Conservation (phyloP, 2,797 vertebrate genomes). For the Oreochromis grahami region DNA sequence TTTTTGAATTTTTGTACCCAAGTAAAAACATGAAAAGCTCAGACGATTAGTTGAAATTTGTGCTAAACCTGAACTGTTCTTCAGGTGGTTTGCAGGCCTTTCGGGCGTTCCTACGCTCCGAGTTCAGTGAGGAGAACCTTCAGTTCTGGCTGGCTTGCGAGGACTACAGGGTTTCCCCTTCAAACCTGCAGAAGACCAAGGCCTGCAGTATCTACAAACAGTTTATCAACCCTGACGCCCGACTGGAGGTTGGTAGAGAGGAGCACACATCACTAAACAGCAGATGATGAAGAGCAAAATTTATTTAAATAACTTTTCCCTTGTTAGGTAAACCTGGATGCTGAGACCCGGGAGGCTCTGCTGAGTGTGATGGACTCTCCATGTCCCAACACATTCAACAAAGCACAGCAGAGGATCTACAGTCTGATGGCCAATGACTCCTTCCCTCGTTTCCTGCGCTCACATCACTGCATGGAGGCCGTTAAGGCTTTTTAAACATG, state of each 20-base stretch:
- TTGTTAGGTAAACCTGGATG: constrained; percentile 80
- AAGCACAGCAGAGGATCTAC: constrained; percentile 79
- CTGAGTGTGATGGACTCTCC: constrained; percentile 59
- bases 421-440: constrained; percentile 82
- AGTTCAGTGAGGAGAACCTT: constrained; percentile 83
- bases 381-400: constrained; percentile 58
- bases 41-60: fast-evolving
- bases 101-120: constrained; percentile 74
- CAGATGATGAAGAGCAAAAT: neutral
- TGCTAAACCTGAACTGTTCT: neutral
- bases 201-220: constrained; percentile 68
- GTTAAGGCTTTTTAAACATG: constrained; percentile 31
- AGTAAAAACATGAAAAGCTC: neutral
- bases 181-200: constrained; percentile 51
- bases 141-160: constrained; percentile 83
- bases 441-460: constrained; percentile 81
- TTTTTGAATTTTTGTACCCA: neutral
- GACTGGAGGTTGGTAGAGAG: constrained; percentile 70
- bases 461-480: constrained; percentile 49
- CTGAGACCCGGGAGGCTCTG: constrained; percentile 75
- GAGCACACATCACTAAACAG: neutral
- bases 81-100: constrained; percentile 72
- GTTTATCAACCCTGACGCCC: constrained; percentile 75
- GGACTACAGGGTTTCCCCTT: constrained; percentile 65
- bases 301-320: neutral